Base-by-base conservation (phyloP, 2,797 vertebrate species). In the Garrulus glandarius region DNA sequence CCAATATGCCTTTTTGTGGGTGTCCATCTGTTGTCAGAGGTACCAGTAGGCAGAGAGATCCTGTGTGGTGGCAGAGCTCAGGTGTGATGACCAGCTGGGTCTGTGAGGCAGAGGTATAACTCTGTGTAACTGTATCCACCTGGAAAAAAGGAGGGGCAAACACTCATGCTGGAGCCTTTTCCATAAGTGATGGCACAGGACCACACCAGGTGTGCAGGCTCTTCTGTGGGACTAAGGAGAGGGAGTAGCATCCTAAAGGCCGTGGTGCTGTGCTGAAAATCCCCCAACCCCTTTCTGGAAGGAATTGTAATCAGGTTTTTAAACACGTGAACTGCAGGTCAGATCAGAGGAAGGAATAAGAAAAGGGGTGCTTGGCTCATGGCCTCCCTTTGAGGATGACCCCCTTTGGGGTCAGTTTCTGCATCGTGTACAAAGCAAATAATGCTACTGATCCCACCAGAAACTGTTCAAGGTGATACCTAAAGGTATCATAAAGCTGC, bases 51-150 rank as follows among this genome's bases (percentile, higher is more conserved):
- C 44, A 67, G 60, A 56, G 61, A 16, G 5, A 7, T 2, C 11
- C 44, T 16, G 17, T 74, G 37, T 44, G 60, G 34, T 47, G 46
- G 5, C 43, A 50, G 39, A 89, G 24, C 75, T 89, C 39, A 34
- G 56, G 3, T 50, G 0, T 14, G 37, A 1, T 3, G 19, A 13
- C 5, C 34, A 3, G n/a, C 44, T 0, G 2, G 65, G 34, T 27
- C 5, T 29, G 37, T 15, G 60, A 32, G 60, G 60, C 43, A 37
- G 46, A 34, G 23, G 5, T 53, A 0, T 3, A 14, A 6, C 43
- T 32, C 55, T 34, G 3, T 29, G 3, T 16, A 13, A 4, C 11
- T 79, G 9, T 11, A 11, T 12, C n/a, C 24, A 4, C 7, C 12
- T 52, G 68, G n/a, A 32, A 55, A 7, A 14, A 5, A 29, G n/a